phyloP scores from a whole-genome alignment of 2,113 vertebrate genomes.

The Crotophaga sulcirostris region DNA sequence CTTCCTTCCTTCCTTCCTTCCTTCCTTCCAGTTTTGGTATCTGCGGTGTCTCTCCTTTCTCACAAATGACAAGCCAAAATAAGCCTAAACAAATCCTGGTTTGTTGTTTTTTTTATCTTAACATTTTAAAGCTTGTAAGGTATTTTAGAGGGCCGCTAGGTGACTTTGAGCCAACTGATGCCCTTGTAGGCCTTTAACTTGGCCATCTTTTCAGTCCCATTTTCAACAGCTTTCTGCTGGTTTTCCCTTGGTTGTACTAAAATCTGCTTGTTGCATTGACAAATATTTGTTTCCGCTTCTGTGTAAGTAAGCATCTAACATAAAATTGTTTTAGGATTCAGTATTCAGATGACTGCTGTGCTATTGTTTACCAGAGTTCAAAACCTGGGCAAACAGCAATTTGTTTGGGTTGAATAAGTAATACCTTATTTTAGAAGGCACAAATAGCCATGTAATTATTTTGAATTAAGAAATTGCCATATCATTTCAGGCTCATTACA shows the following conservation, averaged over 20 bases:
- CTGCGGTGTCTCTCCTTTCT: background rate
- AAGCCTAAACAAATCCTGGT: background rate
- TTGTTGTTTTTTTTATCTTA: background rate
- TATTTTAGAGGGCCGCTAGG: background rate
- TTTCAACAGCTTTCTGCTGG: background rate
- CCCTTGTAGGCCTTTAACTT: background rate
- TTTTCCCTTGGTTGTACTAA: background rate
- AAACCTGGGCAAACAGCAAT: conserved; percentile 62
- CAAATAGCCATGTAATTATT: conserved; percentile 70
- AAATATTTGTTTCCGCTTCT: conserved; percentile 50
- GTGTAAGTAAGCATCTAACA: conserved; percentile 1
- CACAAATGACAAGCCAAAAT: background rate
- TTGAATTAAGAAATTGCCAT: conserved; percentile 67
- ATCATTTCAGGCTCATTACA: conserved; percentile 67
- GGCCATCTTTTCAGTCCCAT: background rate
- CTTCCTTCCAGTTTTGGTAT: background rate
- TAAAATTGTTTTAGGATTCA: conserved; percentile 14
- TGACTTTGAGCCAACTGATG: conserved; percentile 18
- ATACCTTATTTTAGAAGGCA: conserved; percentile 53
- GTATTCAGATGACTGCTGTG: conserved; percentile 14
- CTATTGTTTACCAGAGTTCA: conserved; percentile 58
- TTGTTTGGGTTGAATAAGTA: conserved; percentile 65
- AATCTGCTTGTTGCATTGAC: conserved; percentile 13
- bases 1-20: background rate
- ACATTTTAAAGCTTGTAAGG: background rate